Evolutionary conservation across 2,797 vertebrate species (phyloP), one percentile per base, ranked within the genome.

Genomic region (Cryptoblepharus egeriae): DNA sequence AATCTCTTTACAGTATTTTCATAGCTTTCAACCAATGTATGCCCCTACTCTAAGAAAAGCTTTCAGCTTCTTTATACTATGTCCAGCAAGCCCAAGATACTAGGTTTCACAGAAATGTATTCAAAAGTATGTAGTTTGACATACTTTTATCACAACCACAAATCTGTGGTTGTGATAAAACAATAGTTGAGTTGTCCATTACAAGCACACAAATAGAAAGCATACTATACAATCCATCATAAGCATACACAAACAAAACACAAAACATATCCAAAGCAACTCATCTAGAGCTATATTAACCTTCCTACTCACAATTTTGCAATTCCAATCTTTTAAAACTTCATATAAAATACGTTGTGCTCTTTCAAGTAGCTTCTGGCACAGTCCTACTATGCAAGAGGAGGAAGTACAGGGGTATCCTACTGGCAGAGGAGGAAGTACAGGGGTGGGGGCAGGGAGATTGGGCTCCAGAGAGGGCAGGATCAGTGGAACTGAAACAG

Each of bases 91-190:
- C 2, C 0, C 0, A 26, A 52, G 70, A 35, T 2, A 1, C 16
- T n/a, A 1, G 1, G 68, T 0, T 39, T 0, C 1, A 10, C 1
- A 1, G 28, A 20, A 11, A 10, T 35, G 20, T 18, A 37, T 28
- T 37, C 35, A 52, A 65, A 32, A 35, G 60, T 37, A 57, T 22
- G 3, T 16, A 22, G 20, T 22, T 63, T 22, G 74, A 67, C n/a
- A n/a, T n/a, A n/a, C 88, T 85, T 90, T 90, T 88, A 88, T 39
- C 82, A 79, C 28, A 6, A n/a, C n/a, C n/a, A n/a, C n/a, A 64
- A 78, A 89, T n/a, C 65, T 81, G 85, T 77, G 76, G 9, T 45
- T 86, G 88, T 91, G 90, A 90, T 85, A 82, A 92, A 88, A 90
- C 79, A 68, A 73, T 76, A 84, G 26, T 24, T 58, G 4, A 6